Evolutionary conservation across 2,888 invertebrate genomes (phyloP), one percentile per base, ranked within the genome.

Genomic region (Ariolimax columbianus): DNA sequence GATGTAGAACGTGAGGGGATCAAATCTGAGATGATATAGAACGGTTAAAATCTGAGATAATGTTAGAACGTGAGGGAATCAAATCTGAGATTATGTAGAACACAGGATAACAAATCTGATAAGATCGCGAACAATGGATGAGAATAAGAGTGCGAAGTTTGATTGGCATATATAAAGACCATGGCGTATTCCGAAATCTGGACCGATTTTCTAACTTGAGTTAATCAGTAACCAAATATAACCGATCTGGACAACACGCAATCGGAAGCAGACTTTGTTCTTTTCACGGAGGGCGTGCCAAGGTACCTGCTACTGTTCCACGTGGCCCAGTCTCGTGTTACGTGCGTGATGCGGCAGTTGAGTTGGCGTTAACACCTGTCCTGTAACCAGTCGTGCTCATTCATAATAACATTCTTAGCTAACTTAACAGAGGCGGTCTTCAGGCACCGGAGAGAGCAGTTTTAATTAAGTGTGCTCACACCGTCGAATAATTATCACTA

Each of bases 311-410:
- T 38, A 55, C 38, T 77, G 26, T 36, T n/a, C 7, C 36, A 23
- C 23, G 36, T 38, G 33, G 33, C 38, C 19, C 9, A 77, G 11
- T 77, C 55, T 77, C 77, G 36, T 11, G 55, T 77, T 77, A 77
- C 77, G 77, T n/a, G 26, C 77, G 55, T 77, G 77, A 77, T 55
- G 38, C 33, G 55, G 38, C 33, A 75, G 73, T 75, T 43, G 73
- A 75, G 73, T 43, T 30, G 73, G 14, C 14, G 30, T 30, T 4
- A 43, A 47, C 73, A 75, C 73, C 73, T 75, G 73, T 43, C 73
- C 73, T 75, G 30, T n/a, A 47, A 47, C 47, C 30, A 55, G 7
- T 17, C 47, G 47, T n/a, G 47, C 26, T 30, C 30, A 75, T 47
- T 75, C 73, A 47, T 17, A n/a, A 47, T 75, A 30, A 47, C 7